Conservation (phyloP, 2,888 invertebrate species). For the Cataglyphis cursor region DNA sequence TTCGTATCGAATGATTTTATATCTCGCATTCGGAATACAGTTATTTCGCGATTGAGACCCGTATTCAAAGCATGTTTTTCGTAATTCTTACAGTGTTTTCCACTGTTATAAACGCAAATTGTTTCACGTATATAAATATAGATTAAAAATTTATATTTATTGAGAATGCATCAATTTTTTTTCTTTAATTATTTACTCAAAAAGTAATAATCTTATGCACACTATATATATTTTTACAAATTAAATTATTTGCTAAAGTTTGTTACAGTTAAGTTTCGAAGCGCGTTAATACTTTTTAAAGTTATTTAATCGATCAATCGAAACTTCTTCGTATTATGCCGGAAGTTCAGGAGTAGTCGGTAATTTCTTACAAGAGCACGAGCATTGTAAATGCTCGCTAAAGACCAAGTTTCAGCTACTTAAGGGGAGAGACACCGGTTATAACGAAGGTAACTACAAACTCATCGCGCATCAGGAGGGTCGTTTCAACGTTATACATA, state of each 20-base stretch:
- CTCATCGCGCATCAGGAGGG: constrained; percentile 41
- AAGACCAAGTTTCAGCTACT: constrained; percentile 43
- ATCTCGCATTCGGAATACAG: background rate
- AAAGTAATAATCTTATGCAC: background rate
- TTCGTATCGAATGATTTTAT: constrained; percentile 2
- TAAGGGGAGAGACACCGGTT: constrained; percentile 30
- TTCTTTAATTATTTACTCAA: background rate
- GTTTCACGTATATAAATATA: too few relatives aligned
- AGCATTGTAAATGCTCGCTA: background rate
- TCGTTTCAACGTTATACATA: constrained; percentile 45
- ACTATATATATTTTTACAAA: background rate
- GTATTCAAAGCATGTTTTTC: background rate
- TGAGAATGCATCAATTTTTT: background rate
- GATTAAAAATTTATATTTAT: background rate
- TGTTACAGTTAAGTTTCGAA: background rate
- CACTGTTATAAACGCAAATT: background rate
- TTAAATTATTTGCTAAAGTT: background rate
- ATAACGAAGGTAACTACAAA: constrained; percentile 46
- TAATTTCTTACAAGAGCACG: constrained; percentile 14
- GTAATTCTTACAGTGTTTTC: background rate
- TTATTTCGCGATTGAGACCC: background rate
- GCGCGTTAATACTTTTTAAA: background rate
- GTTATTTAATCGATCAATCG: constrained; percentile 21
- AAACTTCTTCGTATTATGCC: background rate
- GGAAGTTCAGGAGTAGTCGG: background rate